Percentiles rank a stretch among this genome's conserved stretches.
Evolutionary conservation across 1,140 invertebrate species (phyloP).

Genomic region (Drosophila sp.): DNA sequence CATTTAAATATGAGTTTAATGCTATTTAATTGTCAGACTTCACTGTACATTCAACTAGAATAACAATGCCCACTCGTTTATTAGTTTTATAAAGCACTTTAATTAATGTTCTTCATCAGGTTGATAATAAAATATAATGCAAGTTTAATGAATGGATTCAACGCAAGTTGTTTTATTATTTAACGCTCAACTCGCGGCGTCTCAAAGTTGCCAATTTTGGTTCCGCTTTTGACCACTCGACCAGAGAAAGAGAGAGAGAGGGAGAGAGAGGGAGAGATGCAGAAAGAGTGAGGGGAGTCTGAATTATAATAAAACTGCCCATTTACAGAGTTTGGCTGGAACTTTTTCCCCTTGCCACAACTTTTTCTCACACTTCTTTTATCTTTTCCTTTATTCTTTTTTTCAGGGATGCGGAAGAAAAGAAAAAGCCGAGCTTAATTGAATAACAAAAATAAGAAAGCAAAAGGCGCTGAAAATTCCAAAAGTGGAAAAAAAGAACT

Average conservation of each 20-base stretch:
- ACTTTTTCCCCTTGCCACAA: constrained; percentile 13
- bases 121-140: constrained; percentile 15
- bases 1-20: no score
- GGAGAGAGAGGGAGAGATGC: not conserved
- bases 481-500: constrained; percentile 42
- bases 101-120: constrained; percentile 2
- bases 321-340: constrained; percentile 5
- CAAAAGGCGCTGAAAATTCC: constrained; percentile 58
- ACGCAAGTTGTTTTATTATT: constrained; percentile 13
- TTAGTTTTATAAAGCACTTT: constrained; percentile 1
- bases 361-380: constrained; percentile 20
- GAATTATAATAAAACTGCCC: not conserved
- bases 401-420: constrained; percentile 15
- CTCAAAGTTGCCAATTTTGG: constrained; percentile 29
- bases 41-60: not conserved
- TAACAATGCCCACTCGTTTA: not conserved
- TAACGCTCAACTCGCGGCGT: constrained; percentile 24
- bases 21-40: no score
- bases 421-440: constrained; percentile 12
- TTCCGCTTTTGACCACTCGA: constrained; percentile 33
- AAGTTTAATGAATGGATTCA: constrained; percentile 12
- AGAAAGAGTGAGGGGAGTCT: not conserved
- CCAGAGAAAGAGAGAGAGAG: not conserved
- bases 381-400: not conserved
- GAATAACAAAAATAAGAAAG: constrained; percentile 69